Base-by-base conservation (phyloP, 2,113 vertebrate genomes). In the Macaca nemestrina region DNA sequence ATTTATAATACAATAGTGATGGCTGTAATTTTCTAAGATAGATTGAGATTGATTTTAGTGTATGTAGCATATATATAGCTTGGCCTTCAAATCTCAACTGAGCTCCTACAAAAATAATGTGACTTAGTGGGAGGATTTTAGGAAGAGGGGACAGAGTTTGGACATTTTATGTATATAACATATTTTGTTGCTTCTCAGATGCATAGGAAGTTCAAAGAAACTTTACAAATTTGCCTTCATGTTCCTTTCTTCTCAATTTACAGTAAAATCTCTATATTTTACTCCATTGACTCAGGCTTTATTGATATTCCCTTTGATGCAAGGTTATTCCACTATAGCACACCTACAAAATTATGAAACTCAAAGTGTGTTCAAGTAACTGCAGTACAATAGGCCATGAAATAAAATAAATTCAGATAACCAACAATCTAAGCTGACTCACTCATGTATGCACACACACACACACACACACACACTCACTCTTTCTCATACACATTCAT, bases 171-270 rank as follows among this genome's bases (percentile, higher is more conserved):
- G 3, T 50, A 73, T 9, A 38, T 64, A 55, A 30, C 16, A 38
- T 35, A 76, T 61, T 93, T 80, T 4, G 10, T 55, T 95, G 50
- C 30, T n/a, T 95, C 64, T 79, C 27, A 40, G 81, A 40, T 78
- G 68, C 22, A 43, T 11, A 45, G 27, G 35, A 68, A 64, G 45
- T 85, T 97, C 85, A 89, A 78, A 97, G 43, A 88, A 85, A 50
- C 35, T 90, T 70, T 67, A 50, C 45, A 96, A 72, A 86, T 64
- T 80, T 90, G 16, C 32, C 91, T 94, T 93, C 32, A 61, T 75
- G 20, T 30, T 92, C 27, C 38, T 93, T 87, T 97, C 79, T 92
- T 94, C 84, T 82, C 75, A 87, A 48, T 59, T 97, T 96, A 85
- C 70, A 95, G 85, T 82, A 93, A 79, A 85, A 93, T 83, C 27